Base-by-base conservation (phyloP, 2,113 vertebrate genomes). In the Menidia beryllina region DNA sequence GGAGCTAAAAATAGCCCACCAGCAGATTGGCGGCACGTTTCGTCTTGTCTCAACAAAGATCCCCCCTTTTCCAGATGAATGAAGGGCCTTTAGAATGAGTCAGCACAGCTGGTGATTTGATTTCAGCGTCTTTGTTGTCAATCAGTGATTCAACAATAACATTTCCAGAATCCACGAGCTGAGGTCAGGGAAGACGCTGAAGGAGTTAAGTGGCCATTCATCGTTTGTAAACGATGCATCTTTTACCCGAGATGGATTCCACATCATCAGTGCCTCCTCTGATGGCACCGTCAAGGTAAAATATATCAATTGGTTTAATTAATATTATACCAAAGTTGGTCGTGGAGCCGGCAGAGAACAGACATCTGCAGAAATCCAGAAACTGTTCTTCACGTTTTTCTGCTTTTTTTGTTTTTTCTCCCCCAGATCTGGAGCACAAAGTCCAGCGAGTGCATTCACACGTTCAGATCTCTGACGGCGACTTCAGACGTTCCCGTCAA, bases 281-380 rank as follows among this genome's bases (percentile, higher is more conserved):
- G 97, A 98, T 51, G 96, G 97, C 85, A 98, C 96, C 5, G 97
- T 99, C 26, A 99, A 99, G 97, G 98, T 99, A 93, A n/a, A n/a
- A n/a, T n/a, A n/a, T n/a, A n/a, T n/a, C 30, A 59, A 25, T 39
- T 11, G 41, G n/a, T 53, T 50, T 20, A 1, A 64, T 17, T 1
- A 11, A 21, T 9, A 15, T 12, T 26, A 7, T 21, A 23, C 23
- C 36, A 54, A 21, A 45, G 38, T 26, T 26, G 2, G 11, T 56
- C 23, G 10, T 26, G 7, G 4, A 8, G 20, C 26, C 34, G 26
- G 8, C 2, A 65, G 39, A 50, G 36, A 25, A 26, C 36, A 49
- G 12, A 11, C 1, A 34, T 5, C 9, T 25, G 20, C 9, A 5
- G 2, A 30, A 30, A 51, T 34, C 3, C 24, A 2, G 3, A 11